Base-by-base conservation (phyloP, 2,797 vertebrate genomes). In the Oreortyx pictus region DNA sequence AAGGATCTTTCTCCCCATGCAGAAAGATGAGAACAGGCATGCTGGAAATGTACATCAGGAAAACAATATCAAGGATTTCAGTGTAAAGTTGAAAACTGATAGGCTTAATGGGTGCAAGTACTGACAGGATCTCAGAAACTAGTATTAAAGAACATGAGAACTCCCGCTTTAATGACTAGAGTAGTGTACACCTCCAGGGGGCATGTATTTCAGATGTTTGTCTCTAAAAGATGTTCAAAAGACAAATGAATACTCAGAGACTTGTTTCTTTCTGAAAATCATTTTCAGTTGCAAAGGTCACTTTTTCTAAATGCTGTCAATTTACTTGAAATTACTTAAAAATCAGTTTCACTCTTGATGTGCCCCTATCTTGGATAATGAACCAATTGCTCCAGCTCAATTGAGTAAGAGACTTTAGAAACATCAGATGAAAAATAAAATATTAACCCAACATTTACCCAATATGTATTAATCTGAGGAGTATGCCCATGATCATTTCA, bases 41-140 rank as follows among this genome's bases (percentile, higher is more conserved):
- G 92, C 93, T 96, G 61, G 50, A 83, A 94, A 31, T 19, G 1
- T 56, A 89, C 65, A 82, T 64, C 44, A 81, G 80, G 82, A 82
- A 91, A 95, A 89, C 59, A 96, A 2, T 72, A 93, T 91, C 73
- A 92, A 89, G 89, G 79, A 92, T 92, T 96, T 95, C 88, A 62
- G 87, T 95, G 73, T 81, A 78, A 94, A 94, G 87, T 91, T 93
- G 91, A 90, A 92, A 95, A 95, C 91, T 81, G 93, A 96, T 95
- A 93, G 93, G 68, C 79, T 95, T 95, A 95, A 93, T 91, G 46
- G 50, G 22, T 78, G 50, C 94, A 95, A 85, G 95, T 92, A 94
- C 92, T 83, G 91, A 94, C 92, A 95, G 62, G 87, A 95, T 94
- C 70, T 60, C 70, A 78, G 85, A 66, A 76, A 78, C 82, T 54